Base-by-base conservation (phyloP, 2,888 invertebrate genomes). In the Drosophila ustulata region DNA sequence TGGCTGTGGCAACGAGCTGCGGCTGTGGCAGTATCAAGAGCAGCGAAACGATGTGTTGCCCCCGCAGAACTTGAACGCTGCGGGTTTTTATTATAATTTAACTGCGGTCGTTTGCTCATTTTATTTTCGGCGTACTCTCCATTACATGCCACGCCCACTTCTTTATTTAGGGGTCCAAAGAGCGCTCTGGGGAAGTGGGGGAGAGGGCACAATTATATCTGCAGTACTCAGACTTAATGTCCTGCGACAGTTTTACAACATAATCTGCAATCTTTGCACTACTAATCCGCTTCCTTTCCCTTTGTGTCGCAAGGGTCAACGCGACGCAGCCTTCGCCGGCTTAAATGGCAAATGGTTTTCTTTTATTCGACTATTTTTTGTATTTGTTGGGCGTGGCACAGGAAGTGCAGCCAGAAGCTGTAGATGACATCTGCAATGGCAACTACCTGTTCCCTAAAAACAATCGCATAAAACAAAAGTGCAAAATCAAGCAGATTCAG, bases 311-410 rank as follows among this genome's bases (percentile, higher is more conserved):
- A 45, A 59, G 78, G 75, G 78, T 78, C 75, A 73, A 50, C 50
- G 47, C 26, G 51, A 11, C 3, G 50, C 37, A 32, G 49, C 47
- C 49, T 47, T 50, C 34, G 34, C 9, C 76, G 75, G 89, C 78
- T 88, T 88, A 83, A 88, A 68, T 66, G 62, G 41, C 71, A 77
- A 86, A 75, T 73, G 77, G 39, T 58, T 55, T 75, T 25, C 32
- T 63, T 66, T 18, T 28, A 30, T 30, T 51, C 45, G n/a, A 39
- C 66, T 63, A 37, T n/a, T 11, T 37, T 34, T 65, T 46, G 49
- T 80, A 64, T 85, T 83, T 72, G 32, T 11, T 67, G 88, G 88
- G 83, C 88, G 83, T 83, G 87, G 84, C 89, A 86, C 83, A 83
- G 83, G 83, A 83, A 88, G 84, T 82, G 78, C 69, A 73, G 61